Base-by-base conservation (phyloP, 1,140 invertebrate genomes). In the Brachionus rubens region DNA sequence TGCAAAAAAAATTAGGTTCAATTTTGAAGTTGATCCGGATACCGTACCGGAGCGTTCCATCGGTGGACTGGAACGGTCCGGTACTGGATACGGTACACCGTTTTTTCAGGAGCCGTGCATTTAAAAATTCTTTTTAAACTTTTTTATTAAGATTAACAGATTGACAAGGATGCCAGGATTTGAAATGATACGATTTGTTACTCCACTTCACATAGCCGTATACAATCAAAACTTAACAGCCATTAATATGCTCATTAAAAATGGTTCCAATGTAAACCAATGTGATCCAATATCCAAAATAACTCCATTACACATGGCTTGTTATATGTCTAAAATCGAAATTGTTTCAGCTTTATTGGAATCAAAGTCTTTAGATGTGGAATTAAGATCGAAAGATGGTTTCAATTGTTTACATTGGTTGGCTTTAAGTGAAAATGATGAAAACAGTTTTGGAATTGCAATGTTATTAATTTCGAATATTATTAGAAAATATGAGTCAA, bases 321-420 rank as follows among this genome's bases (percentile, higher is more conserved):
- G 68, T 50, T 36, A 50, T 30, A 36, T 72, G 46, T 50, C 46
- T 16, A 48, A 54, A 26, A 26, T 72, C 3, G 68, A 72, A 21
- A 1, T 50, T 16, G 46, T 72, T 14, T 33, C 7, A 16, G 30
- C 36, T 19, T 40, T 72, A 26, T 33, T 72, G 19, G 7, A 26
- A 19, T 33, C 30, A 30, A 54, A 72, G 14, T 50, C 28, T 33
- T 50, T 54, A 14, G 50, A 72, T 54, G 24, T 72, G 3, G 46
- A 72, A 24, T 16, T 28, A n/a, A 50, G 26, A 21, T 72, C 68
- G 26, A 72, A 50, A 48, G 33, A 50, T 48, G 68, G 68, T 16
- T 54, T 72, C 9, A 72, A 48, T 52, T 72, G 68, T 48, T 54
- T 72, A 19, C 68, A 72, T 54, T 72, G 46, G 43, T 36, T 72